Conservation (phyloP, 2,888 invertebrate species). For the Tuta absoluta region DNA sequence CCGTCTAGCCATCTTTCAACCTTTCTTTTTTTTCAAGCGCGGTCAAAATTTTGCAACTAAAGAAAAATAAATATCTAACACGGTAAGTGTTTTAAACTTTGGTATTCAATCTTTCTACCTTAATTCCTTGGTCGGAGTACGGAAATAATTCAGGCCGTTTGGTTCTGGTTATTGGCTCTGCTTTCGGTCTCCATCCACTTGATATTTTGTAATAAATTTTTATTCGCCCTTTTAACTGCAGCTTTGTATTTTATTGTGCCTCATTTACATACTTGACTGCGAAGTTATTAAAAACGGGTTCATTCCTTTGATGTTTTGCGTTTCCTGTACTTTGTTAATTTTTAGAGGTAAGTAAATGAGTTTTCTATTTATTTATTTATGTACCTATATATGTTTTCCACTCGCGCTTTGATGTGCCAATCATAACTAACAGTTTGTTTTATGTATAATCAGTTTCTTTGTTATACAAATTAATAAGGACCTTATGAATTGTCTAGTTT, state of each 20-base stretch:
- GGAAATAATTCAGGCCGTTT: constrained; percentile 64
- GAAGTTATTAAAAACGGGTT: constrained; percentile 20
- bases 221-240: constrained; percentile 54
- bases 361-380: too few relatives aligned
- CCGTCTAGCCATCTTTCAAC: too few relatives aligned
- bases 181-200: constrained; percentile 49
- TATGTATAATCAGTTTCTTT: too few relatives aligned
- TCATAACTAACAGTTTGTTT: background rate
- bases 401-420: too few relatives aligned
- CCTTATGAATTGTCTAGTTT: too few relatives aligned
- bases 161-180: constrained; percentile 67
- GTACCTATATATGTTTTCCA: background rate
- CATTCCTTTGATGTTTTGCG: constrained; percentile 20
- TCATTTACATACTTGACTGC: constrained; percentile 33
- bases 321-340: background rate
- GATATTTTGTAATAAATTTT: constrained; percentile 70
- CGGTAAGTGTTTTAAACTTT: too few relatives aligned
- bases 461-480: too few relatives aligned
- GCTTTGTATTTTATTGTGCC: constrained; percentile 55
- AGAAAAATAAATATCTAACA: too few relatives aligned
- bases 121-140: constrained; percentile 31
- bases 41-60: too few relatives aligned
- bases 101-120: too few relatives aligned
- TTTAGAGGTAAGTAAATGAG: background rate
- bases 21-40: too few relatives aligned